Conservation (phyloP, 2,113 vertebrate species). For the Perca schrenkii region DNA sequence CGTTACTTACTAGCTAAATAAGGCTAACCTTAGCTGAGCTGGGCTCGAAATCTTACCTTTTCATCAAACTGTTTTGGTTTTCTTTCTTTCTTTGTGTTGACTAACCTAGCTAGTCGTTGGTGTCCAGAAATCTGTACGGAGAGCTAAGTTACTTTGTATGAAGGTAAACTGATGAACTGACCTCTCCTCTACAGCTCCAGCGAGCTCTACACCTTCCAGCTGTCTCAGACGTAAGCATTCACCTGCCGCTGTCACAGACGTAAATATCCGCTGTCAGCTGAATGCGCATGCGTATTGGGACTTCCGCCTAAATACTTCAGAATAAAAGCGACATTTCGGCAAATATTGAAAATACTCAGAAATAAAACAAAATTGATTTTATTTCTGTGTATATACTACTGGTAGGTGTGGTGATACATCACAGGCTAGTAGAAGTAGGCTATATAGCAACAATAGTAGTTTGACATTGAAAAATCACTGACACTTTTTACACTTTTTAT, state of each 20-base stretch:
- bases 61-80: slow-evolving; percentile 34
- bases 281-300: slow-evolving; percentile 22
- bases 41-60: slow-evolving; percentile 52
- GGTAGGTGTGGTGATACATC: not conserved
- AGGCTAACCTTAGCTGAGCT: slow-evolving; percentile 49
- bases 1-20: not conserved
- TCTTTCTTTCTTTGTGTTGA: not conserved
- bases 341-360: not conserved
- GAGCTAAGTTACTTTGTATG: not conserved
- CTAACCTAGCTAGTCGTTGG: rapidly evolving
- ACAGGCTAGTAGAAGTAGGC: not conserved
- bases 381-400: not conserved
- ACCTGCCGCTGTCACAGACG: slow-evolving; percentile 17
- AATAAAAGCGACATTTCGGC: slow-evolving; percentile 35
- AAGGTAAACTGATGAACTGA: not conserved
- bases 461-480: not conserved
- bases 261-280: slow-evolving; percentile 11
- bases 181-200: not conserved
- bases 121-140: not conserved
- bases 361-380: too few species aligned
- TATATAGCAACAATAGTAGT: not conserved
- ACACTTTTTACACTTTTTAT: too few species aligned
- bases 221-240: not conserved
- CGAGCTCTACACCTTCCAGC: slow-evolving; percentile 9
- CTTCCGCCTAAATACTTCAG: slow-evolving; percentile 41